Evolutionary conservation across 2,888 invertebrate genomes (phyloP).

Genomic region (Orthosia cruda): DNA sequence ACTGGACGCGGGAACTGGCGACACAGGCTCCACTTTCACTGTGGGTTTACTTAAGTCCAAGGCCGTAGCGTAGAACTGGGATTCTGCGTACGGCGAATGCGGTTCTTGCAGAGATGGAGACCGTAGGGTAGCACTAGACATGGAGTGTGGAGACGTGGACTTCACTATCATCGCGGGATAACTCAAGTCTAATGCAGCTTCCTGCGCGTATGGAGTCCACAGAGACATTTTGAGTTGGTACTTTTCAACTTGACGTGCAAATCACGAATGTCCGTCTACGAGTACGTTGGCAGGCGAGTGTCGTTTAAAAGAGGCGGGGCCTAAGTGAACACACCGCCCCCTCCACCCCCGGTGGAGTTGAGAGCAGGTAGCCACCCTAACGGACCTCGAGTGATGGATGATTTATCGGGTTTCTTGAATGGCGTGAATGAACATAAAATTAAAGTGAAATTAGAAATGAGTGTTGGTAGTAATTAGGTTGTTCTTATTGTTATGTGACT

Average conservation of each 20-base stretch:
- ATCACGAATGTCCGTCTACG: constrained; percentile 64
- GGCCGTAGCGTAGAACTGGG: too few species aligned
- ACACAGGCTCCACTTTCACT: too few species aligned
- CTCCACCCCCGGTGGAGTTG: constrained; percentile 56
- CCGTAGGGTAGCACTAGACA: constrained; percentile 55
- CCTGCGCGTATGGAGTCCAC: constrained; percentile 86
- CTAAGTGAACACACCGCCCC: constrained; percentile 59
- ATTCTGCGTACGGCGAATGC: constrained; percentile 54
- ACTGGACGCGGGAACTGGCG: too few species aligned
- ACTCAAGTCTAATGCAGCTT: constrained; percentile 83
- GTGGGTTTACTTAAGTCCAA: too few species aligned
- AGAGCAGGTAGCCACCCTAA: constrained; percentile 53
- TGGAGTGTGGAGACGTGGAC: constrained; percentile 67
- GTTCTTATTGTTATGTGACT: not conserved
- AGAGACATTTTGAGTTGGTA: constrained; percentile 77
- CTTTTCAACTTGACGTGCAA: constrained; percentile 65
- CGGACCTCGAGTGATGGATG: constrained; percentile 31
- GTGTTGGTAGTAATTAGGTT: constrained; percentile 18
- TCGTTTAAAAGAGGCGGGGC: constrained; percentile 70
- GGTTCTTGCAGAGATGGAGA: constrained; percentile 53
- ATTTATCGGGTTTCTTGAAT: constrained; percentile 44
- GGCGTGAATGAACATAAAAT: constrained; percentile 25
- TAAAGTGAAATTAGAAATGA: constrained; percentile 3
- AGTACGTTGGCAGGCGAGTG: constrained; percentile 50
- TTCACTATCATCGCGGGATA: constrained; percentile 75